These are phyloP conservation scores for Salticus scenicus DNA, from an alignment of 2,888 invertebrate genomes.

Conservation along the genomic window DNA sequence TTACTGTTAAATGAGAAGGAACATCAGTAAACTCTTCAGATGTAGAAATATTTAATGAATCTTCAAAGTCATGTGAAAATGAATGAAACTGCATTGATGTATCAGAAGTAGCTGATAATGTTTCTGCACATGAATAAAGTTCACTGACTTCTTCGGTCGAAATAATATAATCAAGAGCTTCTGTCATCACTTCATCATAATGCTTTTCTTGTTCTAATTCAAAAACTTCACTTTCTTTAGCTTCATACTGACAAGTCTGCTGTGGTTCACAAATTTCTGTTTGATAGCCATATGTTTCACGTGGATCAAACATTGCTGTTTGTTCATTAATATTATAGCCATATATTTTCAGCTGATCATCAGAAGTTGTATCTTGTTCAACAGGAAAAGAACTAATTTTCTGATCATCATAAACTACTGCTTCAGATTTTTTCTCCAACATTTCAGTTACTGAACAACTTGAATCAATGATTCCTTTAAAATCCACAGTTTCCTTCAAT, in stretches of 20 bases:
- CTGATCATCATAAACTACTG: too few species aligned
- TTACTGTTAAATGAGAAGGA: slow-evolving; percentile 36
- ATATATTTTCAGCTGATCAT: too few species aligned
- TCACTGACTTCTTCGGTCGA: neutral
- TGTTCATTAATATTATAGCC: too few species aligned
- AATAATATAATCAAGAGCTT: neutral
- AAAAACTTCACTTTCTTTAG: too few species aligned
- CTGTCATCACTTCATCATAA: neutral
- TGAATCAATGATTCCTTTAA: neutral
- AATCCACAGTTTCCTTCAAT: neutral
- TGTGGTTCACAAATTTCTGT: too few species aligned
- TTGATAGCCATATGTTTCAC: too few species aligned
- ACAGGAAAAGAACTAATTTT: too few species aligned
- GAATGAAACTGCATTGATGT: slow-evolving; percentile 1
- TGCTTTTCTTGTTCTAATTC: neutral
- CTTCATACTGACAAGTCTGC: too few species aligned
- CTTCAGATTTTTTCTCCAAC: neutral
- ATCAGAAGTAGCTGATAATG: neutral
- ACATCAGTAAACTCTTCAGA: slow-evolving; percentile 64
- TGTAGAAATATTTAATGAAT: slow-evolving; percentile 32
- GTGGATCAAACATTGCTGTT: too few species aligned
- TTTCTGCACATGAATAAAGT: slow-evolving; percentile 8
- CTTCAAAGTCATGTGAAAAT: slow-evolving; percentile 35
- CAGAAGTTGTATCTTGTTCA: too few species aligned
- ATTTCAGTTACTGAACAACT: too few species aligned